Evolutionary conservation across 2,888 invertebrate species (phyloP).

Genomic region (Trachelus stipa): DNA sequence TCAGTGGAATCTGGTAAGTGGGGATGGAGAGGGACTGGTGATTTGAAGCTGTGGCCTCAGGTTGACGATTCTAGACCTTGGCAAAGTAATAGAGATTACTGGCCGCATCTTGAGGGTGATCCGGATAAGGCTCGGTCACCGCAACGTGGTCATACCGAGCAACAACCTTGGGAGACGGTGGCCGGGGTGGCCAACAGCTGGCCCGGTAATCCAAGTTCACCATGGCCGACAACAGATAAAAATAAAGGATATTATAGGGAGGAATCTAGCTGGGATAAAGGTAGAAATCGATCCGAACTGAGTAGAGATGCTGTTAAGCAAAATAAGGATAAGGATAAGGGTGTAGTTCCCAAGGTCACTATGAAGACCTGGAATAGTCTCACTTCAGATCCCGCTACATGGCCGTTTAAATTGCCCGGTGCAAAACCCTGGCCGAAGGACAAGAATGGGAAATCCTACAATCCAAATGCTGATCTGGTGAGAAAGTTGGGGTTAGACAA

Average conservation of each 20-base stretch:
- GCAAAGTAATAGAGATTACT: conserved; percentile 25
- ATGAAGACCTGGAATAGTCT: conserved; percentile 56
- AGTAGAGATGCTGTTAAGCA: conserved; percentile 1
- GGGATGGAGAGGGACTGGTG: conserved; percentile 34
- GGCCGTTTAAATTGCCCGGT: conserved; percentile 58
- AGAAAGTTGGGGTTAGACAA: conserved; percentile 56
- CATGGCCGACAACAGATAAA: conserved; percentile 30
- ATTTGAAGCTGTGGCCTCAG: conserved; percentile 35
- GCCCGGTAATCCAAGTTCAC: background rate
- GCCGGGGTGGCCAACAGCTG: background rate
- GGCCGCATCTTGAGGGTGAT: conserved; percentile 10
- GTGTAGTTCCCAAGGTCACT: conserved; percentile 44
- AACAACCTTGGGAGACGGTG: conserved; percentile 21
- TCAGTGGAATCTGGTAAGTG: conserved; percentile 25
- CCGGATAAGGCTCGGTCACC: conserved; percentile 4
- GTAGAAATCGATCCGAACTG: conserved; percentile 25
- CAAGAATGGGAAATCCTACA: conserved; percentile 57
- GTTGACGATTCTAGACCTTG: conserved; percentile 29
- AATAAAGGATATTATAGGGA: conserved; percentile 24
- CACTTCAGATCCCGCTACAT: conserved; percentile 59
- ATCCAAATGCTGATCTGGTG: conserved; percentile 58
- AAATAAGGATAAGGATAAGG: background rate
- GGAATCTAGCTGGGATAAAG: conserved; percentile 19
- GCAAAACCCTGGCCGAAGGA: conserved; percentile 62
- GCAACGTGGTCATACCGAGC: background rate